Percentiles rank a stretch among this genome's conserved stretches.
Conservation (phyloP, 1,140 invertebrate genomes). For the Temnothorax nylanderi region DNA sequence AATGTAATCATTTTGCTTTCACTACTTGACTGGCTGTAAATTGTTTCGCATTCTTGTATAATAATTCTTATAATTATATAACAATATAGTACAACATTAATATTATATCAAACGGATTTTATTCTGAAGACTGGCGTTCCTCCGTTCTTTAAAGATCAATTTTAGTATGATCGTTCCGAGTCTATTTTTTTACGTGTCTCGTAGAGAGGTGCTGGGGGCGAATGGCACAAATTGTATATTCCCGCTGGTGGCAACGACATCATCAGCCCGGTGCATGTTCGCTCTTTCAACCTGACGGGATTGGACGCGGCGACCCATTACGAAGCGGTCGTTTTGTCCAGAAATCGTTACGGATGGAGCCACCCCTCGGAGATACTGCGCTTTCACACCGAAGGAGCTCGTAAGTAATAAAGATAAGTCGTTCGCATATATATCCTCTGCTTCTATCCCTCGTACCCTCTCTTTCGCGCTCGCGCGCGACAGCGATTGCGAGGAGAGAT, state of each 20-base stretch:
- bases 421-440: neutral
- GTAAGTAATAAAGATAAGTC: conserved; percentile 81
- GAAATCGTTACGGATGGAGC: conserved; percentile 91
- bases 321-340: conserved; percentile 89
- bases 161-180: neutral
- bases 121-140: neutral
- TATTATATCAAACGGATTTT: conserved; percentile 81
- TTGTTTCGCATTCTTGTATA: conserved; percentile 81
- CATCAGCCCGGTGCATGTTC: conserved; percentile 88
- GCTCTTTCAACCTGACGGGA: conserved; percentile 89
- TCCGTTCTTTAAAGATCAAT: neutral
- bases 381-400: conserved; percentile 88
- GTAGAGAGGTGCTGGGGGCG: conserved; percentile 33
- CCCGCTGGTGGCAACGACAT: conserved; percentile 87
- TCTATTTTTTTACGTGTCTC: neutral
- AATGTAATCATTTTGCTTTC: conserved; percentile 79
- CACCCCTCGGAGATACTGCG: conserved; percentile 88
- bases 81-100: conserved; percentile 80
- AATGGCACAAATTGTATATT: conserved; percentile 89
- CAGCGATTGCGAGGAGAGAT: conserved; percentile 16
- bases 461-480: conserved; percentile 7
- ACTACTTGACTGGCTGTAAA: conserved; percentile 81
- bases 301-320: conserved; percentile 89
- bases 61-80: conserved; percentile 76
- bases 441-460: conserved; percentile 11